A percentile compares a stretch with the other conserved stretches of the same genome.
Evolutionary conservation across 2,888 invertebrate species (phyloP).

Genomic region (Rhagium mordax): DNA sequence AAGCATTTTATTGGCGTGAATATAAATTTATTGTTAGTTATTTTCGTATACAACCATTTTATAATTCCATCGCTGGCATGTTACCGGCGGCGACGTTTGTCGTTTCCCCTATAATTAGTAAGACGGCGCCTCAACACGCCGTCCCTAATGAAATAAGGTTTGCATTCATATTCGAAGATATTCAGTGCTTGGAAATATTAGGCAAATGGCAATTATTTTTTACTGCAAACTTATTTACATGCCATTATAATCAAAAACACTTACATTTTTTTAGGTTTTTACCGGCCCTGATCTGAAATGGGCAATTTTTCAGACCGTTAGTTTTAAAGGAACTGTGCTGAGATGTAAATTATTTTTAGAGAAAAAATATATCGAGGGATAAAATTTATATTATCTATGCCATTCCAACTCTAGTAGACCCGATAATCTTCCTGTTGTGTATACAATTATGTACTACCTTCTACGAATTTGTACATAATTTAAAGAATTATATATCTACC

Average conservation of each 20-base stretch:
- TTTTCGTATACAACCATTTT: constrained; percentile 9
- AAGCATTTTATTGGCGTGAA: not conserved
- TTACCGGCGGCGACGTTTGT: constrained; percentile 44
- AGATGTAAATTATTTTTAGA: no score
- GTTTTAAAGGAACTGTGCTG: no score
- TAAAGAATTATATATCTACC: no score
- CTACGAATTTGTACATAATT: no score
- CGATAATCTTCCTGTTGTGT: no score
- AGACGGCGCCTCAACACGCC: constrained; percentile 34
- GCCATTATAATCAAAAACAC: constrained; percentile 3
- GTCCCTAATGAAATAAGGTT: constrained; percentile 42
- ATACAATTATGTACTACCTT: no score
- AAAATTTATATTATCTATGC: no score
- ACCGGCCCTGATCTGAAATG: no score
- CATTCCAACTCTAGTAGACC: no score
- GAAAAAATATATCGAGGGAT: no score
- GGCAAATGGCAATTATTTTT: constrained; percentile 33
- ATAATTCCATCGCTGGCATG: constrained; percentile 19
- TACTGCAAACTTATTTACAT: constrained; percentile 23
- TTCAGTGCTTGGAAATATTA: constrained; percentile 33
- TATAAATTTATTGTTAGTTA: not conserved
- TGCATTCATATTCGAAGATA: constrained; percentile 28
- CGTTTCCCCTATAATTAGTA: constrained; percentile 47
- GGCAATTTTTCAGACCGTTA: no score
- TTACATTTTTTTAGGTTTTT: no score